A percentile compares a stretch with the other conserved stretches of the same genome.
These are phyloP conservation scores for Anticlea derivata DNA, from an alignment of 2,888 invertebrate genomes.

Conservation along the genomic window DNA sequence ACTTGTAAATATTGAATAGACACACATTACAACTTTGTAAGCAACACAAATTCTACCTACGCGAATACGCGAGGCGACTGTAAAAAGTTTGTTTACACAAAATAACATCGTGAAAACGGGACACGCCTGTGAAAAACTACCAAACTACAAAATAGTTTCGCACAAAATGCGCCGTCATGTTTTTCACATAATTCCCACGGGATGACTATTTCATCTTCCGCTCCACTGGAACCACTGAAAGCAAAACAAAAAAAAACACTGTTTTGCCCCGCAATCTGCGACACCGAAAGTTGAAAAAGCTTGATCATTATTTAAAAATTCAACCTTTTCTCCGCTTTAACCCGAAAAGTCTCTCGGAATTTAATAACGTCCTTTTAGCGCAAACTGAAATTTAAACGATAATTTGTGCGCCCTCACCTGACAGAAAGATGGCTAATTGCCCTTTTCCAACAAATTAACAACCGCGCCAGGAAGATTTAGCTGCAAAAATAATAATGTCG, in stretches of 20 bases:
- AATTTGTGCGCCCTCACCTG: constrained; percentile 55
- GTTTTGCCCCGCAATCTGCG: constrained; percentile 24
- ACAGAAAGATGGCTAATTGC: constrained; percentile 58
- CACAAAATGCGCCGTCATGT: constrained; percentile 38
- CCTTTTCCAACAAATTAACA: constrained; percentile 54
- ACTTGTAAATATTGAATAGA: constrained; percentile 3
- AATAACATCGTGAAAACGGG: constrained; percentile 25
- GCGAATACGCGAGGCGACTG: not conserved
- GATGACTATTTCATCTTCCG: constrained; percentile 54
- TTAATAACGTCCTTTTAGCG: constrained; percentile 56
- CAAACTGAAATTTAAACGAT: constrained; percentile 59
- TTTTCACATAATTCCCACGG: constrained; percentile 48
- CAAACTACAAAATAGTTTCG: constrained; percentile 33
- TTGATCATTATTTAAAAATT: constrained; percentile 54
- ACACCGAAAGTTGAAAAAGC: constrained; percentile 25
- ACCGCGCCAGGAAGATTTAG: constrained; percentile 34
- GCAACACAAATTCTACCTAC: constrained; percentile 1
- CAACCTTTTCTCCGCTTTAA: constrained; percentile 57
- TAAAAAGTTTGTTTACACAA: constrained; percentile 27
- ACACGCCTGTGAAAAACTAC: constrained; percentile 33
- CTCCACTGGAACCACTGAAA: constrained; percentile 38
- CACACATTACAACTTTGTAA: constrained; percentile 1
- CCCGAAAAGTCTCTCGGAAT: constrained; percentile 56
- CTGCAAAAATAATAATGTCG: constrained; percentile 23
- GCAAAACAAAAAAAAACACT: constrained; percentile 34